These are phyloP conservation scores for Platerodrilus igneus DNA, from an alignment of 2,888 invertebrate genomes.

Conservation along the genomic window DNA sequence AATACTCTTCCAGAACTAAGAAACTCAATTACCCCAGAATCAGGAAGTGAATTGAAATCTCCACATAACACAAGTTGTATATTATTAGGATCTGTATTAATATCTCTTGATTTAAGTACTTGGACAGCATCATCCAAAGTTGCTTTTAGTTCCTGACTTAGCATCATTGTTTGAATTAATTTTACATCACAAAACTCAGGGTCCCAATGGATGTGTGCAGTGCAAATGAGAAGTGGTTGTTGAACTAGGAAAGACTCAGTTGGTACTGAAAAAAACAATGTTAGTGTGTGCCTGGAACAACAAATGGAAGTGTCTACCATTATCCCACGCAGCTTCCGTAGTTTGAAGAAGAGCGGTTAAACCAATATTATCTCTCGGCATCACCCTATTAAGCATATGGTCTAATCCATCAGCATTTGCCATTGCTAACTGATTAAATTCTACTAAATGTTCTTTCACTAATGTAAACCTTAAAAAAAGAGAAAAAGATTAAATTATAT, in stretches of 20 bases:
- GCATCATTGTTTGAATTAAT: constrained; percentile 98
- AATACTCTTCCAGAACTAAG: constrained; percentile 85
- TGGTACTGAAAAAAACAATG: constrained; percentile 46
- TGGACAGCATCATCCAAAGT: constrained; percentile 84
- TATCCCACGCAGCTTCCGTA: constrained; percentile 91
- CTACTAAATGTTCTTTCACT: constrained; percentile 93
- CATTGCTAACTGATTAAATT: constrained; percentile 98
- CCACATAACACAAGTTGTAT: constrained; percentile 94
- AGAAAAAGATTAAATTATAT: constrained; percentile 3
- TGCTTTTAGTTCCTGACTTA: constrained; percentile 86
- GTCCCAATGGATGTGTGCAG: constrained; percentile 99
- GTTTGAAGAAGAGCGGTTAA: constrained; percentile 92
- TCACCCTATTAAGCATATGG: constrained; percentile 96
- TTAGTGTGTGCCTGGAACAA: background rate
- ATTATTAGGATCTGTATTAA: constrained; percentile 68
- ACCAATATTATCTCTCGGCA: constrained; percentile 99
- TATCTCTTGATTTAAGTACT: constrained; percentile 62
- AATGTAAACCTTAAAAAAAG: constrained; percentile 73
- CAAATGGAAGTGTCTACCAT: constrained; percentile 56
- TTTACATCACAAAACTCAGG: constrained; percentile 99
- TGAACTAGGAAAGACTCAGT: constrained; percentile 70
- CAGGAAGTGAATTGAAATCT: constrained; percentile 97
- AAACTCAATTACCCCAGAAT: constrained; percentile 97
- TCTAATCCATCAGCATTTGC: constrained; percentile 97
- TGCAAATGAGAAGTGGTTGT: constrained; percentile 91